A percentile compares a stretch with the other conserved stretches of the same genome.
Evolutionary conservation across 2,797 vertebrate species (phyloP).

Genomic region (Liasis olivaceus): DNA sequence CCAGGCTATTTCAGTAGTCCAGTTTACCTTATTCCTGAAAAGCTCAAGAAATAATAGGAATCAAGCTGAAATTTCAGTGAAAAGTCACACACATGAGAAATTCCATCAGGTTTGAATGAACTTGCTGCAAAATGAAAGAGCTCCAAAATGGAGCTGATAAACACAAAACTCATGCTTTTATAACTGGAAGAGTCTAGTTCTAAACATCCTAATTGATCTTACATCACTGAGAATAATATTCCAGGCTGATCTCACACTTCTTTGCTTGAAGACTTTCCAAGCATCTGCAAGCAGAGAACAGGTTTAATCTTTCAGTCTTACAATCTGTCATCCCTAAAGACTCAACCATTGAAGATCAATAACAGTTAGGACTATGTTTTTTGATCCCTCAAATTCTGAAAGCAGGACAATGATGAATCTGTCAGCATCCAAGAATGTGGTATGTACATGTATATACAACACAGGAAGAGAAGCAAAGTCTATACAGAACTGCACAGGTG

Average conservation of each 20-base stretch:
- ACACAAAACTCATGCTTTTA: background rate
- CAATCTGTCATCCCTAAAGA: background rate
- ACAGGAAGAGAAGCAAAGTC: background rate
- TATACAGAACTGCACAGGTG: background rate
- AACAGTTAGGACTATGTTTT: background rate
- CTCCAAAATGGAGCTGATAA: background rate
- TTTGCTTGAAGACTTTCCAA: background rate
- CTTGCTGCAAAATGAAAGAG: background rate
- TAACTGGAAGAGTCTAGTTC: background rate
- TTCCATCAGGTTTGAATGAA: constrained; percentile 2
- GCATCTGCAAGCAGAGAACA: background rate
- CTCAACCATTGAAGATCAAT: background rate
- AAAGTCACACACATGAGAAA: background rate
- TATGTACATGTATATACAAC: background rate
- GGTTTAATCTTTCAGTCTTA: background rate
- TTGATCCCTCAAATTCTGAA: background rate
- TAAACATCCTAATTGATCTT: background rate
- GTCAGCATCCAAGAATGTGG: background rate
- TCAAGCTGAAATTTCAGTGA: background rate
- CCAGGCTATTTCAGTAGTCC: background rate
- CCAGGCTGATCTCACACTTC: background rate
- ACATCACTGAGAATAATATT: background rate
- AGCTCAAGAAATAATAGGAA: constrained; percentile 9
- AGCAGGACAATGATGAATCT: background rate
- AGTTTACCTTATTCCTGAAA: background rate